Conservation (phyloP, 2,113 vertebrate species). For the Crotalus helleri region DNA sequence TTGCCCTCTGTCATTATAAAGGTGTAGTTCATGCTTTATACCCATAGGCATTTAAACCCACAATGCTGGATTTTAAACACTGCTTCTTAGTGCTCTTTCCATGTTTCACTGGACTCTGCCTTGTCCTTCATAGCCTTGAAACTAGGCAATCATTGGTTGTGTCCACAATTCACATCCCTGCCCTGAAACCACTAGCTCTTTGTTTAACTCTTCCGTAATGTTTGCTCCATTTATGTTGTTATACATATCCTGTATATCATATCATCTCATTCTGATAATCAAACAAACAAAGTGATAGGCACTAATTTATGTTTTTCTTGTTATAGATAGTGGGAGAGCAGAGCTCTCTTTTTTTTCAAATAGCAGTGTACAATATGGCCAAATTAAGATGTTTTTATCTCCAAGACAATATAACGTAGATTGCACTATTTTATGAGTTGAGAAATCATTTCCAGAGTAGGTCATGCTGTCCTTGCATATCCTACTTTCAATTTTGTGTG, state of each 20-base stretch:
- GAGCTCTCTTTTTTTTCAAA: not conserved
- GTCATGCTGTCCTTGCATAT: not conserved
- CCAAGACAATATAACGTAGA: not conserved
- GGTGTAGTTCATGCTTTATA: not conserved
- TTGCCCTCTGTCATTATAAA: not conserved
- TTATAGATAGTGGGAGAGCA: not conserved
- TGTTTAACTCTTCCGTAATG: not conserved
- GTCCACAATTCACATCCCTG: not conserved
- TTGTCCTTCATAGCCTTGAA: not conserved
- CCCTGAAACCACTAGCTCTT: not conserved
- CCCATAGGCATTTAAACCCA: not conserved
- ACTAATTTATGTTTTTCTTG: not conserved
- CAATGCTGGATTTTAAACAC: not conserved
- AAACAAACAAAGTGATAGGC: not conserved
- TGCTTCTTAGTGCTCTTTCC: not conserved
- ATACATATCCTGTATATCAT: not conserved
- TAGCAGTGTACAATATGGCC: not conserved
- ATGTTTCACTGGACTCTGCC: not conserved
- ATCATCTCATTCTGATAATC: not conserved
- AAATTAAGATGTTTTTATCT: not conserved
- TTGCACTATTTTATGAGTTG: not conserved
- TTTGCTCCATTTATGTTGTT: not conserved
- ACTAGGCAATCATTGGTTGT: not conserved
- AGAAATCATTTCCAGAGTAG: not conserved
- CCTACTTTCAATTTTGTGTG: not conserved